phyloP scores from a whole-genome alignment of 2,797 vertebrate genomes.

The Hipposideros larvatus region DNA sequence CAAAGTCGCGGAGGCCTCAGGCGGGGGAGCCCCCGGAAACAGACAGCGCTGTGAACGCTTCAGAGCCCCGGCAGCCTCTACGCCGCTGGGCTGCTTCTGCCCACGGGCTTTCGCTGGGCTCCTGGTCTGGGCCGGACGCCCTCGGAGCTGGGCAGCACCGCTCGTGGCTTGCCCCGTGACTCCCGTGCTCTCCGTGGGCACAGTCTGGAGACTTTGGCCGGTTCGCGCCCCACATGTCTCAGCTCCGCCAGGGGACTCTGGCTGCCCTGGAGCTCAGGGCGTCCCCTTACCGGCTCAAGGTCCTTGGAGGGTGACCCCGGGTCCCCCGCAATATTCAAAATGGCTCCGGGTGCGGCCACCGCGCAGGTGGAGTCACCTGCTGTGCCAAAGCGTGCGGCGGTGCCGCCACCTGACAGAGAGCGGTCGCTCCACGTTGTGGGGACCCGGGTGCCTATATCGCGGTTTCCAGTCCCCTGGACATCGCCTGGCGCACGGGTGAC shows the following conservation, averaged over 20 bases:
- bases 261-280: neutral
- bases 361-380: neutral
- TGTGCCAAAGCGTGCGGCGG: fast-evolving
- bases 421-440: fast-evolving
- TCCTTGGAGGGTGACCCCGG: fast-evolving
- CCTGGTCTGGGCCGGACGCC: fast-evolving
- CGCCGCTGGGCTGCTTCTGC: fast-evolving
- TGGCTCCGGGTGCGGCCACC: fast-evolving
- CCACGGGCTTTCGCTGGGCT: neutral
- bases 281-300: fast-evolving
- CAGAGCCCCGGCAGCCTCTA: neutral
- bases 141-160: fast-evolving
- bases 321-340: neutral
- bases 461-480: fast-evolving
- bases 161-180: fast-evolving
- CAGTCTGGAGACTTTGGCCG: neutral
- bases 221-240: fast-evolving
- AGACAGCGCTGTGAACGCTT: neutral
- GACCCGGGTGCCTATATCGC: neutral
- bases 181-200: fast-evolving
- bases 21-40: fast-evolving
- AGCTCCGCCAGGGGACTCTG: fast-evolving
- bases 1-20: fast-evolving
- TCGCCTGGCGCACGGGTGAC: fast-evolving
- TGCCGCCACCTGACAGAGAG: fast-evolving